These are phyloP conservation scores for Sericinus montela DNA, from an alignment of 2,888 invertebrate species.

Conservation along the genomic window DNA sequence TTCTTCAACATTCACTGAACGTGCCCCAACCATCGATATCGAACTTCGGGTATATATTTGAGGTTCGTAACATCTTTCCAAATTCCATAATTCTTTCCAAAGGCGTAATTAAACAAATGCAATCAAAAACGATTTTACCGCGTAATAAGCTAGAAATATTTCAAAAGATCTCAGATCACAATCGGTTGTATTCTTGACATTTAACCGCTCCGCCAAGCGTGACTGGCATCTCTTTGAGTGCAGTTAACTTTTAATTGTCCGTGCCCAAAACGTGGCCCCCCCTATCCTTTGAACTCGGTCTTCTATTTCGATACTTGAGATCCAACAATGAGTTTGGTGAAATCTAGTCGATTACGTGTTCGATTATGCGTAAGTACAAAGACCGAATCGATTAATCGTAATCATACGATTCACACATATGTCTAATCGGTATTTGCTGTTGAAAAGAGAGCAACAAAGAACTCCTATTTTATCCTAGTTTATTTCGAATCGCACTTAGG, in stretches of 20 bases:
- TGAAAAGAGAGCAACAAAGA: too few relatives aligned
- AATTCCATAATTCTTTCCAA: too few relatives aligned
- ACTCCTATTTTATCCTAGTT: too few relatives aligned
- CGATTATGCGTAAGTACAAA: constrained; percentile 16
- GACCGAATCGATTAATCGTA: constrained; percentile 5
- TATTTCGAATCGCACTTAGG: too few relatives aligned
- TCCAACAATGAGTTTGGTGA: constrained; percentile 5
- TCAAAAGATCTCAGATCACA: background rate
- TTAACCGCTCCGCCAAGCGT: constrained; percentile 45
- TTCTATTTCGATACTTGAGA: constrained; percentile 22
- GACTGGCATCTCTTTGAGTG: constrained; percentile 47
- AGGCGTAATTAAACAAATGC: too few relatives aligned
- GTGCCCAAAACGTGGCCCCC: constrained; percentile 20
- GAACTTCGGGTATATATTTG: too few relatives aligned
- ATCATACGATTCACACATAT: constrained; percentile 16
- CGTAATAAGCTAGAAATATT: background rate
- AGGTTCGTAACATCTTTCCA: too few relatives aligned
- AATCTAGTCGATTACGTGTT: constrained; percentile 11
- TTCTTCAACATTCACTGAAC: too few relatives aligned
- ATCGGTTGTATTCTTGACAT: constrained; percentile 20
- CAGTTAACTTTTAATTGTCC: constrained; percentile 62
- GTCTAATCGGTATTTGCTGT: background rate
- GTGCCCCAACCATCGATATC: too few relatives aligned
- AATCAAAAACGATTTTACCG: background rate
- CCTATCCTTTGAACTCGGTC: constrained; percentile 50